Evolutionary conservation across 2,888 invertebrate genomes (phyloP).

Genomic region (Melanargia galathea): DNA sequence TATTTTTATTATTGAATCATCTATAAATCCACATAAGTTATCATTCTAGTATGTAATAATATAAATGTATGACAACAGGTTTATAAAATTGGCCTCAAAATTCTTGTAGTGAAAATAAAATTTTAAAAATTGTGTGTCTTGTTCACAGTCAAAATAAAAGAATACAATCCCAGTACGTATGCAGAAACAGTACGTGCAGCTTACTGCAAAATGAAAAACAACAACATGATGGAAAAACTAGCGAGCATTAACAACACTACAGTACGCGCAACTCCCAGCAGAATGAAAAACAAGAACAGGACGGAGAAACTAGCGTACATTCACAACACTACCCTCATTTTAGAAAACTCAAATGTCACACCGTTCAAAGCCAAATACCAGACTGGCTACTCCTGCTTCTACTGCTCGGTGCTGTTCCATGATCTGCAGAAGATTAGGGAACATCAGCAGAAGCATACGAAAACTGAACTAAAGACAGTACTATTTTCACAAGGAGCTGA

Average conservation of each 20-base stretch:
- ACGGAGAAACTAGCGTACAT: constrained; percentile 61
- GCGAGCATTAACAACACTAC: not conserved
- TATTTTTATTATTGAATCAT: too few relatives aligned
- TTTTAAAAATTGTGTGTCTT: not conserved
- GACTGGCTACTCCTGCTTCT: constrained; percentile 63
- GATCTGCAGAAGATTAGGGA: constrained; percentile 47
- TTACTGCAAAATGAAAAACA: constrained; percentile 23
- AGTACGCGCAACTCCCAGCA: constrained; percentile 13
- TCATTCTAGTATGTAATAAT: too few relatives aligned
- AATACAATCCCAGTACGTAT: constrained; percentile 3
- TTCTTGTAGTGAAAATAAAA: too few relatives aligned
- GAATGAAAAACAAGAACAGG: constrained; percentile 22
- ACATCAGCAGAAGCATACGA: constrained; percentile 48
- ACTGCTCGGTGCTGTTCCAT: constrained; percentile 57
- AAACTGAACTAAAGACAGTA: constrained; percentile 47
- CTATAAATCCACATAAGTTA: too few relatives aligned
- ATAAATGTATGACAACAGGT: too few relatives aligned
- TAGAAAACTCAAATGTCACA: constrained; percentile 58
- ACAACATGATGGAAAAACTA: constrained; percentile 52
- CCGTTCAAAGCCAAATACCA: constrained; percentile 61
- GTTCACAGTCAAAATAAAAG: constrained; percentile 19
- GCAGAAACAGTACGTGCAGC: constrained; percentile 4
- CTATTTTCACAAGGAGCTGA: constrained; percentile 57
- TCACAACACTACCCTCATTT: constrained; percentile 51
- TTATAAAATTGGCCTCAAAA: too few relatives aligned